Percentiles rank a stretch among this genome's conserved stretches.
These are phyloP conservation scores for Desmophyllum pertusum DNA, from an alignment of 92 coral and sea anemone genomes.

Conservation along the genomic window DNA sequence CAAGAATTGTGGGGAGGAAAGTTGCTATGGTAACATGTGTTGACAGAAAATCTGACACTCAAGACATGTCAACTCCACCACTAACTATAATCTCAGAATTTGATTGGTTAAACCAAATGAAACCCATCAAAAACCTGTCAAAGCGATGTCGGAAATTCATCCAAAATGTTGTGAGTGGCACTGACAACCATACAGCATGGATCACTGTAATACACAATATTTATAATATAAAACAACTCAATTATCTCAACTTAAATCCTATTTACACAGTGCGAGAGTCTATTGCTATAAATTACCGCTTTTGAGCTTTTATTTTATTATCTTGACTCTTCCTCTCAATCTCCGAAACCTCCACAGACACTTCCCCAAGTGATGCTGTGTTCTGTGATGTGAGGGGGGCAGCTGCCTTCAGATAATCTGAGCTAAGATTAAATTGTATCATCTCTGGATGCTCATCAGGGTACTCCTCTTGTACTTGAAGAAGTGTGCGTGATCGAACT, in stretches of 20 bases:
- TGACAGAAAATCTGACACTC: not conserved
- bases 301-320: conserved; percentile 14
- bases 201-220: not conserved
- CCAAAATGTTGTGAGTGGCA: not conserved
- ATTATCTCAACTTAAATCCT: not conserved
- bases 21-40: not conserved
- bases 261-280: not conserved
- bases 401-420: conserved; percentile 47
- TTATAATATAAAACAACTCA: not conserved
- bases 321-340: conserved; percentile 34
- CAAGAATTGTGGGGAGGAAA: not conserved
- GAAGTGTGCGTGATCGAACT: conserved; percentile 90
- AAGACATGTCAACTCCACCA: not conserved
- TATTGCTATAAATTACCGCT: conserved; percentile 3
- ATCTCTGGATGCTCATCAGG: conserved; percentile 20
- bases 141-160: not conserved
- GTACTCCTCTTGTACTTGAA: conserved; percentile 77
- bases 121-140: not conserved
- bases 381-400: conserved; percentile 12
- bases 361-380: conserved; percentile 10
- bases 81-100: not conserved
- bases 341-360: conserved; percentile 30
- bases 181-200: not conserved
- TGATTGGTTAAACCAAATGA: not conserved
- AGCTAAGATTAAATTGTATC: conserved; percentile 3